Evolutionary conservation across 2,113 vertebrate genomes (phyloP).

Genomic region (Dolichotis patagonum): DNA sequence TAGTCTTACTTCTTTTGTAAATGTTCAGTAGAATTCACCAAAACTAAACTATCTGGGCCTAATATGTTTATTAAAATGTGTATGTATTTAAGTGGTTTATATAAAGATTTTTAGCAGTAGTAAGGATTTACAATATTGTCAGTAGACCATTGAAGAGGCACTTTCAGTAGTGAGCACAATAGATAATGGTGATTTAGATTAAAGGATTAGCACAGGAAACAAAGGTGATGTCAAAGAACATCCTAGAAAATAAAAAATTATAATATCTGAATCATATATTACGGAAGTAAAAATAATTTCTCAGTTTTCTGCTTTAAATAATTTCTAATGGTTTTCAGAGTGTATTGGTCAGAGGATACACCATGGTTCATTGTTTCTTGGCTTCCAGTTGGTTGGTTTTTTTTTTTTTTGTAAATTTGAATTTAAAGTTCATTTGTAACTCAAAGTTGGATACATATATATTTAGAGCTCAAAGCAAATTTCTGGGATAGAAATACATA

Average conservation of each 20-base stretch:
- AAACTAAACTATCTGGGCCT: neutral
- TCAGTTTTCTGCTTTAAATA: neutral
- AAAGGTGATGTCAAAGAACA: neutral
- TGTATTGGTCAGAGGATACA: neutral
- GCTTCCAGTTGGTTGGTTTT: neutral
- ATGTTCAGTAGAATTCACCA: conserved; percentile 6
- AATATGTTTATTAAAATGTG: neutral
- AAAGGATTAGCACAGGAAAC: neutral
- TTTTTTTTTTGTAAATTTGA: neutral
- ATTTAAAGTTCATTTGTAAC: neutral
- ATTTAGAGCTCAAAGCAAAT: neutral
- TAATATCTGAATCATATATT: neutral
- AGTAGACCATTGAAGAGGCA: neutral
- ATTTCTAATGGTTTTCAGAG: neutral
- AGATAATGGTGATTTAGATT: neutral
- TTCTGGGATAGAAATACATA: neutral
- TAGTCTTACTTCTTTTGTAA: neutral
- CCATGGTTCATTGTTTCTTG: neutral
- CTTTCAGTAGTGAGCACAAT: neutral
- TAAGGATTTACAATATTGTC: neutral
- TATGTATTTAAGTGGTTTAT: neutral
- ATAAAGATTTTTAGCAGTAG: neutral
- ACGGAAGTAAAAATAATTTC: neutral
- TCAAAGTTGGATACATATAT: neutral
- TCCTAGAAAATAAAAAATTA: neutral